Evolutionary conservation across 2,113 vertebrate species (phyloP), one percentile per base, ranked within the genome.

Genomic region (Pavo muticus): DNA sequence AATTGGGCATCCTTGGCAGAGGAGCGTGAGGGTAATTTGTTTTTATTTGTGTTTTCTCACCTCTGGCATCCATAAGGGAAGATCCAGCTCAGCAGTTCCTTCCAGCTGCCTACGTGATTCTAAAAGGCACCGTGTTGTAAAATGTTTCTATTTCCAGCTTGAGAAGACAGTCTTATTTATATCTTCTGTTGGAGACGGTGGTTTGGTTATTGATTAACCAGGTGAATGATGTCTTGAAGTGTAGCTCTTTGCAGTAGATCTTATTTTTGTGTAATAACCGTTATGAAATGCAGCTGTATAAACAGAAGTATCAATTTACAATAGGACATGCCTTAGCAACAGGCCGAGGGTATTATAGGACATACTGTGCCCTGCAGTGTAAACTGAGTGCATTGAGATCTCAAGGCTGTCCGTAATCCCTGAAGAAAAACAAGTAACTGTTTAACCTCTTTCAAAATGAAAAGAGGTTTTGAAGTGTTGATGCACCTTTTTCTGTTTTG

Each of bases 271-370:
- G 2, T 96, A 94, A 88, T n/a, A 30, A 72, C 37, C 18, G 23
- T 84, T 94, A 91, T 7, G 69, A 94, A 95, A 95, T 70, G 19
- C 30, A 61, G 72, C 86, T 78, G 90, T 93, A 81, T 42, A 35
- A 94, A 71, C 73, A 88, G 67, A 84, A 74, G 45, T 86, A 78
- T 93, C 89, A 67, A 63, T 84, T 94, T 88, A 74, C 93, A 88
- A 9, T 86, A 50, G 87, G 81, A 90, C 35, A 30, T 42, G n/a
- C 30, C 90, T 91, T 84, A 91, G 35, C 95, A 94, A 94, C 56
- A 69, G n/a, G 18, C 73, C 37, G 79, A 54, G 83, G 52, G 30
- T 84, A 61, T 47, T 81, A 40, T 37, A 78, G 65, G 79, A 37
- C 70, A 59, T 25, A 5, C 10, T 52, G 35, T 90, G n/a, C 83